phyloP scores from a whole-genome alignment of 2,113 vertebrate species.

The Lagopus muta region DNA sequence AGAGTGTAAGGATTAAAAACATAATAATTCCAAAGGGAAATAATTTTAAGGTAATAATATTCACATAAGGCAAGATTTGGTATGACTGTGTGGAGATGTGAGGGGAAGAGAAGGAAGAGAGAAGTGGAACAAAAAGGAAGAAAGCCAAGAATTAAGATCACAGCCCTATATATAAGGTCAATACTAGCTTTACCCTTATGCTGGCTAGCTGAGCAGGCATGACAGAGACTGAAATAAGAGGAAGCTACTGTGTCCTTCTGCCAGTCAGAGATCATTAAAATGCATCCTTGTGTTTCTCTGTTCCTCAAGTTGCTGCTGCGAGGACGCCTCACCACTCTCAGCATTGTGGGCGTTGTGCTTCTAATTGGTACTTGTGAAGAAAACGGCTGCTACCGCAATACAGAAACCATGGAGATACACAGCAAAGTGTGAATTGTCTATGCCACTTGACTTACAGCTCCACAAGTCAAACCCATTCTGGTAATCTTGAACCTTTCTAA shows the following conservation, averaged over 20 bases:
- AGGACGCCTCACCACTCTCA: fast-evolving
- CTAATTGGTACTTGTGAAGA: neutral
- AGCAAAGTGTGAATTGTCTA: neutral
- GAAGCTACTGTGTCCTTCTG: neutral
- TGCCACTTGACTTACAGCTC: neutral
- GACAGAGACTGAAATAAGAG: neutral
- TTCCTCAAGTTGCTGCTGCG: neutral
- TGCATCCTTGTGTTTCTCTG: neutral
- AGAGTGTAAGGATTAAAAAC: neutral
- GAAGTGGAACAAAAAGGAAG: neutral
- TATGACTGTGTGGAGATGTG: neutral
- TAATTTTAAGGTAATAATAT: conserved; percentile 1
- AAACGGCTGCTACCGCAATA: neutral
- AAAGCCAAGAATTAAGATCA: neutral
- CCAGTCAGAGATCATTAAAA: neutral
- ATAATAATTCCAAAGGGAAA: conserved; percentile 4
- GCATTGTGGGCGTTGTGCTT: neutral
- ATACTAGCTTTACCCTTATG: neutral
- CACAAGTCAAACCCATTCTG: neutral
- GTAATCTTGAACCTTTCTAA: fast-evolving
- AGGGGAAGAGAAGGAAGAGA: neutral
- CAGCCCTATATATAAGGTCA: neutral
- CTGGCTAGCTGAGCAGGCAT: neutral
- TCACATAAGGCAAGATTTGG: neutral
- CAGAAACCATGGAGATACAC: neutral